These are phyloP conservation scores for Mimas tiliae DNA, from an alignment of 2,888 invertebrate genomes.

Conservation along the genomic window DNA sequence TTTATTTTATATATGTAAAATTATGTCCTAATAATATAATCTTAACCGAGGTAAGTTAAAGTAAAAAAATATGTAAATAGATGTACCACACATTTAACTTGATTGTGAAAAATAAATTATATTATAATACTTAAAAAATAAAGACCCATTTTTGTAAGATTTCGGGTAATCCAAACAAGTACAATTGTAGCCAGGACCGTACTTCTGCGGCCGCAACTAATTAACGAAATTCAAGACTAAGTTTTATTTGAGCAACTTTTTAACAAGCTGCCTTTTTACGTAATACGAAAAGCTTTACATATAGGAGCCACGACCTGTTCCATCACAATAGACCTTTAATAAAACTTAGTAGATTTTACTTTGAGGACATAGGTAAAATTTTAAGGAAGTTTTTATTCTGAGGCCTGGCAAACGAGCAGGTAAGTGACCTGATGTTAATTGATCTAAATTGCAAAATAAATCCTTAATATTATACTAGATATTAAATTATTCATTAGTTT, in stretches of 20 bases:
- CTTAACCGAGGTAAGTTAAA: no score
- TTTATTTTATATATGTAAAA: no score
- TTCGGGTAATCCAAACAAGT: neutral
- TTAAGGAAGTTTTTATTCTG: neutral
- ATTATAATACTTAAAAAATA: no score
- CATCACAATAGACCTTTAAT: neutral
- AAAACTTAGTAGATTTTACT: neutral
- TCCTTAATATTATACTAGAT: no score
- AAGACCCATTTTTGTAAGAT: neutral
- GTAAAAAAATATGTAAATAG: no score
- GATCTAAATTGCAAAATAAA: no score
- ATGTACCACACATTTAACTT: no score
- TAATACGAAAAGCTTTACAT: neutral
- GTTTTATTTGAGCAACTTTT: conserved; percentile 17
- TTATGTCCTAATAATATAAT: no score
- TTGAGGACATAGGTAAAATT: neutral
- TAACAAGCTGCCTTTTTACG: conserved; percentile 16
- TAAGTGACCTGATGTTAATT: no score
- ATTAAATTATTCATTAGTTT: no score
- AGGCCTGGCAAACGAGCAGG: no score
- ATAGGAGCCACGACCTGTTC: conserved; percentile 1
- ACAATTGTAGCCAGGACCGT: neutral
- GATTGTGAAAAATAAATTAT: no score
- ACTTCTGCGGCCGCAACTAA: conserved; percentile 19
- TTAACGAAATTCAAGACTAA: conserved; percentile 23